Evolutionary conservation across 2,113 vertebrate species (phyloP).

Genomic region (Labrus mixtus): DNA sequence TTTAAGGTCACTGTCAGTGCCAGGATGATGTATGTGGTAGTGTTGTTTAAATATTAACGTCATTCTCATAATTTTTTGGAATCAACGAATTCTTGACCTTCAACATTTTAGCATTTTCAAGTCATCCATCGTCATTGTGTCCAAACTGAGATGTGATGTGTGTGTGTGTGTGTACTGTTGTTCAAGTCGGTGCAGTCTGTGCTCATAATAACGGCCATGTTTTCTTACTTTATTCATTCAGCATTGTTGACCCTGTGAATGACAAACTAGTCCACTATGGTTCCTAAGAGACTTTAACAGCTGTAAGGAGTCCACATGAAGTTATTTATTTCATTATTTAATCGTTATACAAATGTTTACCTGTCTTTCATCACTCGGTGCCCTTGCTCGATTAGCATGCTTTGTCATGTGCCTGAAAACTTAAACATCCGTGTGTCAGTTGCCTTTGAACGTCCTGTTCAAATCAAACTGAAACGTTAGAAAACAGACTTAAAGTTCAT

Average conservation of each 20-base stretch:
- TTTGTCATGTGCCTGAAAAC: background rate
- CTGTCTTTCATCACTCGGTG: background rate
- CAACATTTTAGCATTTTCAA: background rate
- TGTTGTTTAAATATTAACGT: background rate
- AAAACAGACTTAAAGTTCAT: no score
- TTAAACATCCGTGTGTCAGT: background rate
- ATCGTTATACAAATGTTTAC: background rate
- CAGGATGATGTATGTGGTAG: conserved; percentile 7
- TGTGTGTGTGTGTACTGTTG: conserved; percentile 11
- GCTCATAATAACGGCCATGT: conserved; percentile 10
- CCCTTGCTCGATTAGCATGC: background rate
- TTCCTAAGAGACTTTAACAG: conserved; percentile 32
- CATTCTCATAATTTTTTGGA: conserved; percentile 59
- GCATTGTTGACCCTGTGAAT: background rate
- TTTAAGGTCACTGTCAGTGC: conserved; percentile 19
- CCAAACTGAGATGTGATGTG: background rate
- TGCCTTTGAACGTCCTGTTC: conserved; percentile 13
- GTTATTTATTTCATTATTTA: background rate
- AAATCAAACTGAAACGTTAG: no score
- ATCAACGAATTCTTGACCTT: conserved; percentile 72
- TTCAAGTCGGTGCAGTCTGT: background rate
- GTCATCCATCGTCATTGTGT: conserved; percentile 13
- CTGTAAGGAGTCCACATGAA: background rate
- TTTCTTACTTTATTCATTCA: conserved; percentile 7
- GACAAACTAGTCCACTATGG: conserved; percentile 18